Conservation (phyloP, 2,113 vertebrate species). For the Nannospalax galili region DNA sequence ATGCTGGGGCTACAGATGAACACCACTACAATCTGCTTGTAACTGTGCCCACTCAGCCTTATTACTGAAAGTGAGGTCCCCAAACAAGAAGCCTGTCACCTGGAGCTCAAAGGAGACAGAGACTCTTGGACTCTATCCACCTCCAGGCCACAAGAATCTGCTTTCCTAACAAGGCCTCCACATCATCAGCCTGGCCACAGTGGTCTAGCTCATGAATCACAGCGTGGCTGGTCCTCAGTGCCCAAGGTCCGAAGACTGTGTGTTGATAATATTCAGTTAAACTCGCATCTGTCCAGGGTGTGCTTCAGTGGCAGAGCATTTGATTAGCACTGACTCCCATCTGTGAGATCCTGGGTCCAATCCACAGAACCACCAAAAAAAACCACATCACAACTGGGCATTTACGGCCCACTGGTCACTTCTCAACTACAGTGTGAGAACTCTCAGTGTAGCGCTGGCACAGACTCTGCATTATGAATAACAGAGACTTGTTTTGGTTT, state of each 20-base stretch:
- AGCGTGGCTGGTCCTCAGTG: background rate
- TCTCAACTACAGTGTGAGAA: background rate
- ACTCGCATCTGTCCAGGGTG: background rate
- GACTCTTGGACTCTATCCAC: no score
- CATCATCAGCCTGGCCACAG: background rate
- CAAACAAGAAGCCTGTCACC: background rate
- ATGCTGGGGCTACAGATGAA: background rate
- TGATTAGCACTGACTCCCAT: background rate
- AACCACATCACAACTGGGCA: background rate
- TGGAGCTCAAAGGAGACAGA: background rate
- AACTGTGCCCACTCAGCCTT: background rate
- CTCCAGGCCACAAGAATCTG: background rate
- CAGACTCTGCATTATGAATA: background rate
- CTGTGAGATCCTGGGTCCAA: background rate
- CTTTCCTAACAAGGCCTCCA: background rate
- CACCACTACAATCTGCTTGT: background rate
- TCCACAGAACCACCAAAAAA: background rate
- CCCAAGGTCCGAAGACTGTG: background rate
- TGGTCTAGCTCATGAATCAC: background rate
- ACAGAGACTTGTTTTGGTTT: background rate
- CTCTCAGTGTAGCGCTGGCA: background rate
- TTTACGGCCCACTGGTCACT: no score
- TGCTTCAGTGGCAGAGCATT: background rate
- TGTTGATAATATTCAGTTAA: background rate
- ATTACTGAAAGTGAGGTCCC: background rate